Evolutionary conservation across 2,888 invertebrate genomes (phyloP).

Genomic region (Liposcelis brunnea): DNA sequence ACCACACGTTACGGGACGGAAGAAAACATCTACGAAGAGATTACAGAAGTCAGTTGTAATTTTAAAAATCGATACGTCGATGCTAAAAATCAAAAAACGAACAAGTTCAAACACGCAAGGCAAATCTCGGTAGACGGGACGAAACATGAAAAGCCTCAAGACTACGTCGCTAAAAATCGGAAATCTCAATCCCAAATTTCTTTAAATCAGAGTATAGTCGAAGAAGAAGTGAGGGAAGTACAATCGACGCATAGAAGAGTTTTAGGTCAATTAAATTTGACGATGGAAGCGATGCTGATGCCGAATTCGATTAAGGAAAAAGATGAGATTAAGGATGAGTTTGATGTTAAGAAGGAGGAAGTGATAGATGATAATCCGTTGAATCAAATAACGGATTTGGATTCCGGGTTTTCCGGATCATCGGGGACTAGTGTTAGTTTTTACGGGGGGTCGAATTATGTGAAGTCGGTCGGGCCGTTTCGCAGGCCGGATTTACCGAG

Average conservation of each 20-base stretch:
- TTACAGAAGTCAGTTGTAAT: conserved; percentile 39
- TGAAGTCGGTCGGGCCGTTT: background rate
- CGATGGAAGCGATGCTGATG: conserved; percentile 83
- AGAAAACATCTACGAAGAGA: conserved; percentile 70
- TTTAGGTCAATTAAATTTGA: conserved; percentile 69
- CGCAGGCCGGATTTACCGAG: background rate
- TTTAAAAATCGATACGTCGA: background rate
- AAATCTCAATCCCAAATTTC: conserved; percentile 40
- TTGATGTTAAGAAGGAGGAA: background rate
- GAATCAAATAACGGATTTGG: background rate
- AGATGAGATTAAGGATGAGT: background rate
- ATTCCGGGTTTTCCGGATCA: conserved; percentile 6
- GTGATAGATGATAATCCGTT: background rate
- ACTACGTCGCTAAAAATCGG: too few species aligned
- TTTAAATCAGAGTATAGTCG: conserved; percentile 52
- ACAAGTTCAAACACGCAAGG: background rate
- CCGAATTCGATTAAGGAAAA: conserved; percentile 35
- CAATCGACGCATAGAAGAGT: conserved; percentile 68
- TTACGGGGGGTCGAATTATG: conserved; percentile 1
- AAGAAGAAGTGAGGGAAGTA: conserved; percentile 68
- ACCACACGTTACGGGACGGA: conserved; percentile 67
- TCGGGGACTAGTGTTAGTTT: background rate
- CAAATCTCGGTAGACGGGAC: background rate
- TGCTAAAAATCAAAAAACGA: background rate
- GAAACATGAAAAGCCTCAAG: too few species aligned